Percentiles rank a stretch among this genome's conserved stretches.
phyloP scores from a whole-genome alignment of 2,113 vertebrate species.

The Hystrix brachyura region DNA sequence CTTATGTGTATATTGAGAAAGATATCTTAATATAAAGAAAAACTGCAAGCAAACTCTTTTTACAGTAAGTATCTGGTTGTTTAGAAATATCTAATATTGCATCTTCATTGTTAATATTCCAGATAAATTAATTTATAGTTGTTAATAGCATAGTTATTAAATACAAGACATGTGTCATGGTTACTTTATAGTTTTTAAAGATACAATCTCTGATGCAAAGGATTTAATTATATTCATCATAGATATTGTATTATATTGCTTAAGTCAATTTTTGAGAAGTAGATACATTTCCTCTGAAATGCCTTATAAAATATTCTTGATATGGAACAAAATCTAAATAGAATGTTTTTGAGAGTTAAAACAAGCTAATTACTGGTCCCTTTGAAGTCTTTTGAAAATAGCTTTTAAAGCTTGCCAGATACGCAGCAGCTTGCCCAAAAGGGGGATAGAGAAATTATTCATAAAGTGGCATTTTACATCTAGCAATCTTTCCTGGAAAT shows the following conservation, averaged over 20 bases:
- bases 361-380: slow-evolving; percentile 76
- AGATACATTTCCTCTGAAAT: slow-evolving; percentile 53
- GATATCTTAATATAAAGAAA: not conserved
- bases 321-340: slow-evolving; percentile 66
- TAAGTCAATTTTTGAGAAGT: not conserved
- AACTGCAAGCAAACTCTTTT: not conserved
- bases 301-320: slow-evolving; percentile 64
- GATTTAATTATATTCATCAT: slow-evolving; percentile 39
- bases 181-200: slow-evolving; percentile 47
- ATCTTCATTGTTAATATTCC: slow-evolving; percentile 4
- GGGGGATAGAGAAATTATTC: slow-evolving; percentile 77
- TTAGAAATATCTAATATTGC: slow-evolving; percentile 8
- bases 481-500: slow-evolving; percentile 77
- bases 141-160: slow-evolving; percentile 16
- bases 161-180: not conserved
- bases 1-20: not conserved
- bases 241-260: slow-evolving; percentile 8
- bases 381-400: slow-evolving; percentile 77
- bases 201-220: slow-evolving; percentile 14
- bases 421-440: slow-evolving; percentile 71
- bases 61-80: not conserved
- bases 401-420: slow-evolving; percentile 76
- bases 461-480: slow-evolving; percentile 77
- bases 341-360: slow-evolving; percentile 76
- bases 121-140: slow-evolving; percentile 10